A percentile compares a stretch with the other conserved stretches of the same genome.
Evolutionary conservation across 37 sponge, comb jelly and placozoan genomes (phyloP).

Genomic region (Eunapius fragilis): DNA sequence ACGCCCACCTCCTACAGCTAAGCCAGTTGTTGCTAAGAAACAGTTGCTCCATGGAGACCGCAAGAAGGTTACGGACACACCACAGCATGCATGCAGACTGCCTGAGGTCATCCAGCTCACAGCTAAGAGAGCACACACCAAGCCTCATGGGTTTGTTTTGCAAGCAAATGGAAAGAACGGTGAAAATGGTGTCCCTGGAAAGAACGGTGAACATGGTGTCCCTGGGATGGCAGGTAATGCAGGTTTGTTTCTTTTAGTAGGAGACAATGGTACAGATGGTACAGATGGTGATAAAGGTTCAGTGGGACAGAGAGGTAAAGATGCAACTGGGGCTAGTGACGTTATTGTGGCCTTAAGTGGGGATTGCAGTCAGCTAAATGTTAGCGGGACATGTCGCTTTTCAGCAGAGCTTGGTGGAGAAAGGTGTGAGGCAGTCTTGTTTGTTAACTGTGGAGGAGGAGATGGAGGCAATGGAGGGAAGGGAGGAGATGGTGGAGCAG

Average conservation of each 20-base stretch:
- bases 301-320: slow-evolving; percentile 11
- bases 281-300: slow-evolving; percentile 6
- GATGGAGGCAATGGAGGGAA: slow-evolving; percentile 78
- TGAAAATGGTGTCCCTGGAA: not conserved
- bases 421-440: slow-evolving; percentile 55
- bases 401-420: slow-evolving; percentile 62
- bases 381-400: slow-evolving; percentile 11
- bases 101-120: slow-evolving; percentile 9
- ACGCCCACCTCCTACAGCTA: slow-evolving; percentile 32
- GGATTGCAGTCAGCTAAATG: slow-evolving; percentile 23
- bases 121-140: slow-evolving; percentile 18
- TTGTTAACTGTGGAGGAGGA: slow-evolving; percentile 83
- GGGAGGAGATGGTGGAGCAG: slow-evolving; percentile 74
- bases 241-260: slow-evolving; percentile 43
- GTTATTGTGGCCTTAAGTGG: slow-evolving; percentile 56
- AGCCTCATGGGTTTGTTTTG: slow-evolving; percentile 32
- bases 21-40: slow-evolving; percentile 9
- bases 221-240: slow-evolving; percentile 2
- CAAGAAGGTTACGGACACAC: not conserved
- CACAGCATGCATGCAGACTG: slow-evolving; percentile 26
- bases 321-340: slow-evolving; percentile 61
- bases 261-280: slow-evolving; percentile 62
- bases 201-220: slow-evolving; percentile 16
- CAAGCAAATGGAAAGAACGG: slow-evolving; percentile 31
- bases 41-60: slow-evolving; percentile 11